Evolutionary conservation across 2,888 invertebrate species (phyloP).

Genomic region (Drosophila histrio): DNA sequence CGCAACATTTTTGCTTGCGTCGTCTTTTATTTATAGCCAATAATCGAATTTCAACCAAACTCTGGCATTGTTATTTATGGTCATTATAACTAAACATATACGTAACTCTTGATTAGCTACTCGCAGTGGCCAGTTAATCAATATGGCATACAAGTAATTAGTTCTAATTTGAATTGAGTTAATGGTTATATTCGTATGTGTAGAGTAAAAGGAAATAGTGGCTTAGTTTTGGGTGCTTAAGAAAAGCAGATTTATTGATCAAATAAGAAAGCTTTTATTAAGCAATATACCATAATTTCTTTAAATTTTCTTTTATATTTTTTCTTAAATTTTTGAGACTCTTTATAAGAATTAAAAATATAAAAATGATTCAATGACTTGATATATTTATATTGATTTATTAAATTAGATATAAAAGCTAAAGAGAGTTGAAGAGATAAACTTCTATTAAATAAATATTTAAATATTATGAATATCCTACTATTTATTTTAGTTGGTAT

Average conservation of each 20-base stretch:
- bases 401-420: no score
- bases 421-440: no score
- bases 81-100: constrained; percentile 33
- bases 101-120: constrained; percentile 39
- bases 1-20: constrained; percentile 30
- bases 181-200: background rate
- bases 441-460: no score
- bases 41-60: constrained; percentile 43
- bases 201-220: background rate
- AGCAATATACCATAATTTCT: no score
- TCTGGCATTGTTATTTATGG: constrained; percentile 38
- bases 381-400: no score
- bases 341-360: no score
- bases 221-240: background rate
- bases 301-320: no score
- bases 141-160: constrained; percentile 2
- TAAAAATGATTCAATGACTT: no score
- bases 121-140: constrained; percentile 21
- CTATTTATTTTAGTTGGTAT: no score
- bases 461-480: no score
- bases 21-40: constrained; percentile 51
- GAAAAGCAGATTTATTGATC: background rate
- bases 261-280: no score
- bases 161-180: constrained; percentile 22
- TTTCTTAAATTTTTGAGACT: no score